Percentiles rank a stretch among this genome's conserved stretches.
Evolutionary conservation across 2,888 invertebrate species (phyloP).

Genomic region (Lasiommata megera): DNA sequence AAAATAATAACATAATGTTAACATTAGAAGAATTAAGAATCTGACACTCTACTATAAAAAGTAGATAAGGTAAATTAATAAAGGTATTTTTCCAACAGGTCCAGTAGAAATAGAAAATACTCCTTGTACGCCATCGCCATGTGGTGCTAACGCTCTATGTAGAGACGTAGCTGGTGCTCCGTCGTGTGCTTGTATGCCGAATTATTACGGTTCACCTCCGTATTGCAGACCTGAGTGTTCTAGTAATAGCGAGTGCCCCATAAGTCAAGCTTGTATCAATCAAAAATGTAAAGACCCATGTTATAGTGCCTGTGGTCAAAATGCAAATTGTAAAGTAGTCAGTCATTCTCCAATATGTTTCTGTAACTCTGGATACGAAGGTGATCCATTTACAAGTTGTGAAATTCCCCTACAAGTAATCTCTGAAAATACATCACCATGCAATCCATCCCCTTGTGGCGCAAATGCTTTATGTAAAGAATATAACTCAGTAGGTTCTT

Average conservation of each 20-base stretch:
- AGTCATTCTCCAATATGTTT: constrained; percentile 89
- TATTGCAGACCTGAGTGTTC: constrained; percentile 88
- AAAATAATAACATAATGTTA: too few species aligned
- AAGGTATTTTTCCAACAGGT: constrained; percentile 52
- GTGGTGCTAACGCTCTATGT: constrained; percentile 84
- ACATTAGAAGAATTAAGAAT: too few species aligned
- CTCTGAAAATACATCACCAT: constrained; percentile 76
- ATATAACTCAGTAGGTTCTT: constrained; percentile 82
- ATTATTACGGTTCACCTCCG: constrained; percentile 87
- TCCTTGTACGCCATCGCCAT: constrained; percentile 86
- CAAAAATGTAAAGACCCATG: constrained; percentile 86
- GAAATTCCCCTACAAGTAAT: constrained; percentile 59
- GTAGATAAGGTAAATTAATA: not conserved
- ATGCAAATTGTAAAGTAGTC: constrained; percentile 86
- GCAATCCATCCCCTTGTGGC: constrained; percentile 84
- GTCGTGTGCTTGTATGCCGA: constrained; percentile 85
- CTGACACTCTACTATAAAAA: too few species aligned
- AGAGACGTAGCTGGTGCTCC: constrained; percentile 79
- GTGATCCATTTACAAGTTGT: constrained; percentile 86
- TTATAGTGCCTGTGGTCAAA: constrained; percentile 85
- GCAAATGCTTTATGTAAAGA: constrained; percentile 83
- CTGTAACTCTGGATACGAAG: constrained; percentile 84
- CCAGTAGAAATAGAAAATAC: constrained; percentile 74
- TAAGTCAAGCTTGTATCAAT: constrained; percentile 83
- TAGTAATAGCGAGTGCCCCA: constrained; percentile 85